Evolutionary conservation across 2,888 invertebrate species (phyloP), one percentile per base, ranked within the genome.

Genomic region (Eupeodes luniger): DNA sequence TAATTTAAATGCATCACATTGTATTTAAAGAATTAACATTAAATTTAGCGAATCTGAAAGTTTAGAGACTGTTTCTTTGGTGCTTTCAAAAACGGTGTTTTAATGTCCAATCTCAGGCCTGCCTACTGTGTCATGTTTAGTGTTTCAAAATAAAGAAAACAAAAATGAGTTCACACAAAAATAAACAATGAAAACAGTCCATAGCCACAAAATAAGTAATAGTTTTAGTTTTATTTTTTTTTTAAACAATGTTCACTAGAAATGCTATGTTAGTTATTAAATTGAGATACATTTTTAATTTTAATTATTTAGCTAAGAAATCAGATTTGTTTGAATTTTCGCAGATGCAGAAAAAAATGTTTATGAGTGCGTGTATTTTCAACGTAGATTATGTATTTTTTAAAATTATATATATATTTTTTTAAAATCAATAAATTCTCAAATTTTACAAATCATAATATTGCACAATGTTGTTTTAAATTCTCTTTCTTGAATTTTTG

Each of bases 101-200:
- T 61, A 34, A 66, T 57, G 27, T 64, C 12, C 19, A 79, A 83
- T 80, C 83, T 87, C 86, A 83, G 83, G 83, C 76, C 87, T 83
- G 72, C 76, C 77, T 57, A 61, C 67, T 72, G 83, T 84, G 76
- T 82, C 82, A 82, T 79, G 82, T 75, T 81, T 67, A 9, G 55
- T 70, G 67, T 77, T 53, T 81, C 70, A 40, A 40, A 40, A 40
- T 40, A 40, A 40, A 27, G 27, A 27, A 57, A 40, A 34, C 51
- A 55, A 9, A 55, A 9, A 57, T 53, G 53, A 70, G 19, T 40
- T 55, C 40, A 81, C 75, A 69, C 49, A 51, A 19, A 64, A 69
- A 55, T 16, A 66, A 69, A 69, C 75, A 62, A 67, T 19, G 67
- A 77, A 64, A 67, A 61, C 81, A 81, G 77, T 64, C 47, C 57